These are phyloP conservation scores for Meles meles DNA, from an alignment of 2,113 vertebrate species.

Conservation along the genomic window DNA sequence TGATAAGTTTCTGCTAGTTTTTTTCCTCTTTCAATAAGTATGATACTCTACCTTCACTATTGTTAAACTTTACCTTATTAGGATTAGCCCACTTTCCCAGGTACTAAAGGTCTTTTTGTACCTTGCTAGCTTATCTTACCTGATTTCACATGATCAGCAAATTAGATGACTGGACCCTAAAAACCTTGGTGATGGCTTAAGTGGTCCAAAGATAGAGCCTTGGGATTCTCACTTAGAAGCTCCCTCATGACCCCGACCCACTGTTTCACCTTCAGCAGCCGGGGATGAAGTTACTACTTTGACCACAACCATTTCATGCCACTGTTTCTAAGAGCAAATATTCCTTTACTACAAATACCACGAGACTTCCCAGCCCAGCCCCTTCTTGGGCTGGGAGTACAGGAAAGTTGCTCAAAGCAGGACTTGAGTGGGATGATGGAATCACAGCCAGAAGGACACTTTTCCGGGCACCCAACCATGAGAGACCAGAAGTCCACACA, in stretches of 20 bases:
- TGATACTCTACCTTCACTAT: neutral
- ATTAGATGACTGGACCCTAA: neutral
- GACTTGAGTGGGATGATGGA: neutral
- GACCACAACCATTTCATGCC: neutral
- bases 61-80: neutral
- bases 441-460: neutral
- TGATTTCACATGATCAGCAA: neutral
- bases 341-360: neutral
- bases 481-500: neutral
- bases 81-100: neutral
- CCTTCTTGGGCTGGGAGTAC: neutral
- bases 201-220: neutral
- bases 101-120: neutral
- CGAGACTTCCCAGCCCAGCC: neutral
- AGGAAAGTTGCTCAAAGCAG: neutral
- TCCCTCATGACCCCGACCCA: neutral
- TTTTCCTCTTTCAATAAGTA: neutral
- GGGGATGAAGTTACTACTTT: neutral
- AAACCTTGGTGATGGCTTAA: neutral
- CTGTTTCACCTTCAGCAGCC: neutral
- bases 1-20: neutral
- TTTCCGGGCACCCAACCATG: neutral
- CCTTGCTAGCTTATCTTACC: neutral
- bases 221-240: neutral
- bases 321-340: neutral